Evolutionary conservation across 2,797 vertebrate genomes (phyloP).

Genomic region (Neosilurus mollespiculum): DNA sequence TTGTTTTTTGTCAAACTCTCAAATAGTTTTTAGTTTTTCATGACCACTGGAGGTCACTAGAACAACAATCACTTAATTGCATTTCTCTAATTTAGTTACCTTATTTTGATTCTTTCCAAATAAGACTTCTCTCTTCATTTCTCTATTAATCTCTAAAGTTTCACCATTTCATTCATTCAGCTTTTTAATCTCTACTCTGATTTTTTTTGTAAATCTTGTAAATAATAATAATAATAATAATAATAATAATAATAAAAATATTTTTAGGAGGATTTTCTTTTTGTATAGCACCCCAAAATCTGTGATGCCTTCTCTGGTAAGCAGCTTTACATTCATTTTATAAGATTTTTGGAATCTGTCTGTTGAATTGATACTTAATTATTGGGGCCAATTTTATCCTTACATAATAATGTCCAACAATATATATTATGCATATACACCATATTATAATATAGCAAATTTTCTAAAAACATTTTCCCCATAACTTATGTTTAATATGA

Average conservation of each 20-base stretch:
- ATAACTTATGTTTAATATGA: background rate
- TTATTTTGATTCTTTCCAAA: background rate
- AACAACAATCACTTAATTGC: background rate
- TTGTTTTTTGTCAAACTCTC: background rate
- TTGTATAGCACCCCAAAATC: background rate
- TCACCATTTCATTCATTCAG: background rate
- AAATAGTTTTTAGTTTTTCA: background rate
- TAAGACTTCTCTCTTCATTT: background rate
- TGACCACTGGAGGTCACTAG: constrained; percentile 28
- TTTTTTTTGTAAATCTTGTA: background rate
- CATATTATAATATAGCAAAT: background rate
- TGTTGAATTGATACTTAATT: background rate
- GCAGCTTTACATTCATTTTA: background rate
- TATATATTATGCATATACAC: background rate
- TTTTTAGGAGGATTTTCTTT: background rate
- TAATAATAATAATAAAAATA: background rate
- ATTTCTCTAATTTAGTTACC: background rate
- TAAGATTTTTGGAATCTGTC: background rate
- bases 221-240: background rate
- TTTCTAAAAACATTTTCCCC: background rate
- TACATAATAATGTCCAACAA: background rate
- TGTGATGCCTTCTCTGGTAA: background rate
- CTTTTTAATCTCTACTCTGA: background rate
- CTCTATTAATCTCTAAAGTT: background rate
- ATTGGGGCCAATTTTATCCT: background rate